phyloP scores from a whole-genome alignment of 2,888 invertebrate genomes.

The Leptothorax acervorum region DNA sequence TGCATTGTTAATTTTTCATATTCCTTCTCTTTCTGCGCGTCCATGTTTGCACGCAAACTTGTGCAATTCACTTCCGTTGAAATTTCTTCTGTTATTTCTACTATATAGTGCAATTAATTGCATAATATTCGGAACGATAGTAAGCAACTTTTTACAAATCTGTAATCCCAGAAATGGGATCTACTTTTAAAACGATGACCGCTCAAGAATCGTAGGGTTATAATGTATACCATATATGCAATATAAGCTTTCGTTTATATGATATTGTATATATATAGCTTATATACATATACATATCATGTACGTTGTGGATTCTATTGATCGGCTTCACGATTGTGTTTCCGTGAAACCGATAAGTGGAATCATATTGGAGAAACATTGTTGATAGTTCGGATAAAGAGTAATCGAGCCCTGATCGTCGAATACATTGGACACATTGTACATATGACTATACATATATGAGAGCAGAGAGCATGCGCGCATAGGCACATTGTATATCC shows the following conservation, averaged over 20 bases:
- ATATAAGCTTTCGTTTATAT: background rate
- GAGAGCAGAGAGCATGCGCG: background rate
- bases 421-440: background rate
- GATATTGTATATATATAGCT: background rate
- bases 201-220: background rate
- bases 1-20: background rate
- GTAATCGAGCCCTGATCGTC: background rate
- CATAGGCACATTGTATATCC: background rate
- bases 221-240: background rate
- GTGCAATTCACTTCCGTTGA: background rate
- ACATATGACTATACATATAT: background rate
- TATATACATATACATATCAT: background rate
- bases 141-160: background rate
- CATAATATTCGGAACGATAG: background rate
- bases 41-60: background rate
- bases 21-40: background rate
- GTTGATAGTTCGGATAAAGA: slow-evolving; percentile 25
- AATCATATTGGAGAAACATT: slow-evolving; percentile 48
- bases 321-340: slow-evolving; percentile 4
- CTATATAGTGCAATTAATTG: background rate
- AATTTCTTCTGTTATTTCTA: background rate
- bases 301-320: background rate
- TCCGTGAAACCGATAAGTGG: slow-evolving; percentile 10
- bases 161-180: background rate
- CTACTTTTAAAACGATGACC: background rate